These are phyloP conservation scores for Apodemia mormo DNA, from an alignment of 2,888 invertebrate species.

Conservation along the genomic window DNA sequence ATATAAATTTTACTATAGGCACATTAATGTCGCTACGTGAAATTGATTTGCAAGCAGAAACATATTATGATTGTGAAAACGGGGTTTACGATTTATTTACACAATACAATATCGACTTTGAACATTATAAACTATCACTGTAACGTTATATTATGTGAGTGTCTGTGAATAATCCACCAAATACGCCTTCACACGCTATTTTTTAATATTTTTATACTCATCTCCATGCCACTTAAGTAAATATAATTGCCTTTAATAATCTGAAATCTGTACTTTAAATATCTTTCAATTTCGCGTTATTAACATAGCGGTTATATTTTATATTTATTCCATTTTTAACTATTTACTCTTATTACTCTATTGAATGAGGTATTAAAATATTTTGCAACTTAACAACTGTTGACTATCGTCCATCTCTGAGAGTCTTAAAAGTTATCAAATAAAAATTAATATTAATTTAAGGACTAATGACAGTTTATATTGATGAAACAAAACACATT, in stretches of 20 bases:
- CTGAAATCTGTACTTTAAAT: not conserved
- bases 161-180: conserved; percentile 20
- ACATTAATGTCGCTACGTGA: conserved; percentile 81
- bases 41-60: conserved; percentile 81
- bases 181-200: not conserved
- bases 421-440: too few species aligned
- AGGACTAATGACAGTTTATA: too few species aligned
- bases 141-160: conserved; percentile 40
- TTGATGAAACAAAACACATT: too few species aligned
- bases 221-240: not conserved
- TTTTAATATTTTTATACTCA: not conserved
- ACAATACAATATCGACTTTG: conserved; percentile 70
- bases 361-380: not conserved
- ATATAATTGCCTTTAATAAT: not conserved
- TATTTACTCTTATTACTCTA: not conserved
- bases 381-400: too few species aligned
- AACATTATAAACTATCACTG: conserved; percentile 70
- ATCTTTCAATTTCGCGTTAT: not conserved
- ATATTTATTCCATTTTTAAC: not conserved
- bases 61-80: conserved; percentile 82
- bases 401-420: too few species aligned
- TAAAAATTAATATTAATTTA: too few species aligned
- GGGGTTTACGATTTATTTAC: conserved; percentile 82
- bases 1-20: conserved; percentile 80
- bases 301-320: too few species aligned